Base-by-base conservation (phyloP, 2,888 invertebrate species). In the Caradrina clavipalpis region DNA sequence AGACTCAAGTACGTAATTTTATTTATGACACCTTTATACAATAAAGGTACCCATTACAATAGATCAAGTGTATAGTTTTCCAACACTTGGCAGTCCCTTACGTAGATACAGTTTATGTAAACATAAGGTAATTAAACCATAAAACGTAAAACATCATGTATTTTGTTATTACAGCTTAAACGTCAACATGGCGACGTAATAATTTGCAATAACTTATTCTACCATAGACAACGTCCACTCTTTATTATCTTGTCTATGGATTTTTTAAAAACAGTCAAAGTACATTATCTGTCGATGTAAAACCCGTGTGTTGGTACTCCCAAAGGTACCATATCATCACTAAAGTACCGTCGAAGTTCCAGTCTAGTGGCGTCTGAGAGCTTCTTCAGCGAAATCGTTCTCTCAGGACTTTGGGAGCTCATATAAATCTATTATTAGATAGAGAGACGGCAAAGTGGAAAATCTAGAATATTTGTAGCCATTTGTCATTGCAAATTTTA, bases 371-470 rank as follows among this genome's bases (percentile, higher is more conserved):
- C 35, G 15, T 19, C 72, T 69, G 83, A 82, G 83, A 71, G 81
- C 81, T 83, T 61, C 59, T 59, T 31, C 13, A 53, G 55, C 17
- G 62, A 81, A 81, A 81, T 77, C 51, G 69, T 54, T 62, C 82
- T 74, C 76, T 56, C 13, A 69, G 70, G 81, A 74, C 68, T 35
- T 51, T n/a, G 42, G 17, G 55, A 61, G 11, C 59, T 72, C 59
- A 45, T 65, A 63, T 66, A 45, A 45, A 69, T 68, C 22, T 7
- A 61, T 57, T 53, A 69, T 50, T 50, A 69, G 15, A 50, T 35
- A 17, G 45, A 17, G 17, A 45, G 22, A 56, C 21, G 19, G 49
- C 49, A 26, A 56, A 67, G 26, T 49, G 50, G 22, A 49, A 59
- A 67, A 15, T 62, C 22, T 59, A 45, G 26, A 63, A 53, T 26